Percentiles rank a stretch among this genome's conserved stretches.
phyloP scores from a whole-genome alignment of 2,113 vertebrate species.

The Nycticebus coucang region DNA sequence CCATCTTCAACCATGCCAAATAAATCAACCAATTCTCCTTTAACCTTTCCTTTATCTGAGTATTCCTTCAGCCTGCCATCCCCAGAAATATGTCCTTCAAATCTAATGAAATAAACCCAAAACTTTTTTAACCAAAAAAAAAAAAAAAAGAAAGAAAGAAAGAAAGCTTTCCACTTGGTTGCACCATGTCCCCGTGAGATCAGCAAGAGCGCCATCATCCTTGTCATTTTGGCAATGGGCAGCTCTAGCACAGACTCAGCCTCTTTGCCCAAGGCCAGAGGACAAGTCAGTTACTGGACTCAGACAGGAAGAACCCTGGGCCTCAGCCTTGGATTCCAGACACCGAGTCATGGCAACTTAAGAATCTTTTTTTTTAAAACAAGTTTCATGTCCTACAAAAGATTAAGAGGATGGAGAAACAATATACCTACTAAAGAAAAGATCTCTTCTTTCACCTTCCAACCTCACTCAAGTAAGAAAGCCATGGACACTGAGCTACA shows the following conservation, averaged over 20 bases:
- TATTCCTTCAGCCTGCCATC: slow-evolving; percentile 40
- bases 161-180: neutral
- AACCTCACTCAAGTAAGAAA: neutral
- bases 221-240: slow-evolving; percentile 57
- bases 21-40: slow-evolving; percentile 14
- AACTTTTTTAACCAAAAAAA: neutral
- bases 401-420: neutral
- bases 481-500: neutral
- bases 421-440: neutral
- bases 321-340: slow-evolving; percentile 53
- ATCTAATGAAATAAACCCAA: slow-evolving; percentile 31
- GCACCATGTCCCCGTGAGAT: slow-evolving; percentile 30
- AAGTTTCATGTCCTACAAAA: neutral
- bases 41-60: neutral
- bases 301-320: slow-evolving; percentile 56
- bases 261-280: slow-evolving; percentile 49
- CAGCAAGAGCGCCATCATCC: neutral
- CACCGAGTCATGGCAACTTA: slow-evolving; percentile 20
- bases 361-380: neutral
- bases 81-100: neutral
- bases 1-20: neutral
- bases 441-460: neutral
- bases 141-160: neutral
- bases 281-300: slow-evolving; percentile 58
- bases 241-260: slow-evolving; percentile 17